Base-by-base conservation (phyloP, 2,888 invertebrate species). In the Campoletis raptor region DNA sequence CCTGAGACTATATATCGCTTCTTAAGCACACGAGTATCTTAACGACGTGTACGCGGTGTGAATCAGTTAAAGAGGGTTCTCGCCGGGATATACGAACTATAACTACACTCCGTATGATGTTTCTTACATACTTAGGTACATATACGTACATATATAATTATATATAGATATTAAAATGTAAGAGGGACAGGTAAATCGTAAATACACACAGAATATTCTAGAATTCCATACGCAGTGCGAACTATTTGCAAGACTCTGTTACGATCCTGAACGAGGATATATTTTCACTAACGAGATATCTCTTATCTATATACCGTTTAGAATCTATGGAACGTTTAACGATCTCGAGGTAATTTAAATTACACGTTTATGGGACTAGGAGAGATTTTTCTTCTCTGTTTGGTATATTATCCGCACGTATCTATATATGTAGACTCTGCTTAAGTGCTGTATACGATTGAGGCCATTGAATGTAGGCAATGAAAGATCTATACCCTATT, bases 41-140 rank as follows among this genome's bases (percentile, higher is more conserved):
- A 86, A 86, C 86, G 86, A 86, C 73, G 80, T 83, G 86, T 86
- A 86, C 86, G 86, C 86, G 83, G 81, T 70, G 81, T 81, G 86
- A 86, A 86, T 86, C 85, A 83, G 86, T 82, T 74, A 82, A 54
- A 69, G 67, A 73, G 57, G 57, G 30, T 67, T 70, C 73, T 45
- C 52, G 66, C 21, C 30, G 78, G 61, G 66, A 21, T 78, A 72
- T 78, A 61, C 40, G 80, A 67, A 42, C 61, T 48, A 74, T 81
- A 67, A 40, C 52, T 52, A 80, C n/a, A 52, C 73, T 73, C 30
- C 73, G 61, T 42, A 57, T 57, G 36, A 64, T 30, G 37, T 66
- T 81, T 64, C 57, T 72, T 72, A 74, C 70, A 45, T 37, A 52
- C 42, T 4, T 24, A 64, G 7, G 18, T 8, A 24, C 12, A 48